Percentiles rank a stretch among this genome's conserved stretches.
Evolutionary conservation across 2,888 invertebrate species (phyloP).

Genomic region (Iphiclides podalirius): DNA sequence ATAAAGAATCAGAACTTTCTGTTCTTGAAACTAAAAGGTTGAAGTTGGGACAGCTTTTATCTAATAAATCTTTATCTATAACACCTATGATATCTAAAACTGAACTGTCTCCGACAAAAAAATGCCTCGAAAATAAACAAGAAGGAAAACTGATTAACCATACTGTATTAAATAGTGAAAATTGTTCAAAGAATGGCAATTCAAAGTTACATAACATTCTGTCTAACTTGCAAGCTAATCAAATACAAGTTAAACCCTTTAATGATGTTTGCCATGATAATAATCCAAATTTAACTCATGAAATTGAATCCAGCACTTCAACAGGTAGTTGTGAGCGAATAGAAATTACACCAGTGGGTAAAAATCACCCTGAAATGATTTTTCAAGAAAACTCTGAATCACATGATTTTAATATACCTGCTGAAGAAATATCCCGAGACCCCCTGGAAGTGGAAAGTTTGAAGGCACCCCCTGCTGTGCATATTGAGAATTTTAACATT

Average conservation of each 20-base stretch:
- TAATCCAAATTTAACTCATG: slow-evolving; percentile 44
- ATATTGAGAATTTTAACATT: slow-evolving; percentile 39
- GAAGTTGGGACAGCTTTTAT: slow-evolving; percentile 67
- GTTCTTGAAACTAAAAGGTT: slow-evolving; percentile 62
- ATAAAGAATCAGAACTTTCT: slow-evolving; percentile 56
- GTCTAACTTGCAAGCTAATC: slow-evolving; percentile 67
- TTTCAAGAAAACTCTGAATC: slow-evolving; percentile 66
- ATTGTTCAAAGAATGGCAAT: slow-evolving; percentile 75
- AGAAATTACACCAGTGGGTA: slow-evolving; percentile 51
- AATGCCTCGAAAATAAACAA: slow-evolving; percentile 48
- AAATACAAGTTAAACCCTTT: slow-evolving; percentile 55
- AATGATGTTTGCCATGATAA: slow-evolving; percentile 56
- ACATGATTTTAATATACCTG: slow-evolving; percentile 51
- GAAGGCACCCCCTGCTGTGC: slow-evolving; percentile 38
- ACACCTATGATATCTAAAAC: slow-evolving; percentile 52
- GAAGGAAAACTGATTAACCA: slow-evolving; percentile 52
- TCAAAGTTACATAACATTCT: slow-evolving; percentile 73
- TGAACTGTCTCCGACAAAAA: slow-evolving; percentile 45
- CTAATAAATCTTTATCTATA: slow-evolving; percentile 62
- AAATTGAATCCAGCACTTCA: slow-evolving; percentile 60
- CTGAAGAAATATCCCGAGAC: slow-evolving; percentile 67
- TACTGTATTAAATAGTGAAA: slow-evolving; percentile 64
- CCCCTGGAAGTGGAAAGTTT: slow-evolving; percentile 62
- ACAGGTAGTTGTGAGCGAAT: slow-evolving; percentile 54
- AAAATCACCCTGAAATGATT: slow-evolving; percentile 59